Conservation (phyloP, 1,140 invertebrate species). For the Stegodyphus dumicola region DNA sequence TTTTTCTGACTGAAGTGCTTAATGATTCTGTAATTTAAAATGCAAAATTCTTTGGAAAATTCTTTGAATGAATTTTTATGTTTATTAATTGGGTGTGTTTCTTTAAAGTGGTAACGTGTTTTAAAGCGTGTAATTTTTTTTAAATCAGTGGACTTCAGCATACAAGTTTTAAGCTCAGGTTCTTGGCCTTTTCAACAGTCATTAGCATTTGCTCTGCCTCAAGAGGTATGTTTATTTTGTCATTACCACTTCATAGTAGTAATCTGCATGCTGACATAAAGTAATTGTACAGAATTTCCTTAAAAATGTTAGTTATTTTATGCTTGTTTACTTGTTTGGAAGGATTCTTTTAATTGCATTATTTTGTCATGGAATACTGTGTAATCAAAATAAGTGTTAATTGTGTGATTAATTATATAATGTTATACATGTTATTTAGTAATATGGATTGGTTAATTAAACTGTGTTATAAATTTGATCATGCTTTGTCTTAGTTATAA, state of each 20-base stretch:
- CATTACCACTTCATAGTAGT: no score
- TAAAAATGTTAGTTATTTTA: no score
- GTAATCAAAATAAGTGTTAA: no score
- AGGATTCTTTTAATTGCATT: no score
- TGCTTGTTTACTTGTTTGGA: no score
- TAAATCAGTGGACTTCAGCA: conserved; percentile 85
- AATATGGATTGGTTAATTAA: background rate
- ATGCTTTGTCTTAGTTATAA: background rate
- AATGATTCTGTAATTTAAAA: no score
- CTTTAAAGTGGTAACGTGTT: background rate
- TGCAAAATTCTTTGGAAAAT: no score
- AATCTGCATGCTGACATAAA: no score
- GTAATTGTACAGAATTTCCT: no score
- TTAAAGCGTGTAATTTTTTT: background rate
- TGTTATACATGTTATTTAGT: background rate
- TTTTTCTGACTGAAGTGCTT: no score
- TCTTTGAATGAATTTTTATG: background rate
- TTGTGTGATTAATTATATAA: no score
- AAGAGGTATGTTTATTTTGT: conserved; percentile 69
- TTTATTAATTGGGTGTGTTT: background rate
- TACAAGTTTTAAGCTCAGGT: conserved; percentile 95
- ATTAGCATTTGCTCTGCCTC: conserved; percentile 89
- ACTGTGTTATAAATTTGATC: background rate
- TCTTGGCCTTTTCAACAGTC: conserved; percentile 98
- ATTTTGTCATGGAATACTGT: no score